Percentiles rank a stretch among this genome's conserved stretches.
These are phyloP conservation scores for Danio kyathit DNA, from an alignment of 2,797 vertebrate genomes.

Conservation along the genomic window DNA sequence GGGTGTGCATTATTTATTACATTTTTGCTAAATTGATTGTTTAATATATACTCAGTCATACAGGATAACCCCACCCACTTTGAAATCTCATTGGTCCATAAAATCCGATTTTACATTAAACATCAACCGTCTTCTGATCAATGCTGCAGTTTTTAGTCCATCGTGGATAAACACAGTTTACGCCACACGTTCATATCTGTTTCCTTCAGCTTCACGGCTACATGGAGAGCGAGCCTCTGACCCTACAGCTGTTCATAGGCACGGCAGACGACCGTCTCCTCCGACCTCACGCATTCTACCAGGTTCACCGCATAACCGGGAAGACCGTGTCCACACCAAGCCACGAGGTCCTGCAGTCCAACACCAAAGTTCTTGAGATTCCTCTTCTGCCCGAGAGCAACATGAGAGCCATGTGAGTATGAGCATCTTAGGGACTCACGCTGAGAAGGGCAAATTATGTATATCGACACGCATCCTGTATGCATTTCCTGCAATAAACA, in stretches of 20 bases:
- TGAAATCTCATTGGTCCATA: not conserved
- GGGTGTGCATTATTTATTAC: no score
- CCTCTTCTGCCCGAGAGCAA: conserved; percentile 92
- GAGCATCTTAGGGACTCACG: not conserved
- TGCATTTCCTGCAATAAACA: conserved; percentile 31
- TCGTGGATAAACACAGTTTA: not conserved
- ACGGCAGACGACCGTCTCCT: conserved; percentile 98
- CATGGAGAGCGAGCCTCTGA: conserved; percentile 96
- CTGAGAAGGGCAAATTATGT: conserved; percentile 14
- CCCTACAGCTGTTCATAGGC: conserved; percentile 98
- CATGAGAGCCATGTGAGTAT: conserved; percentile 96
- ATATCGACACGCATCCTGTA: conserved; percentile 17
- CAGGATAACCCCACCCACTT: not conserved
- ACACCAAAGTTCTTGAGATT: conserved; percentile 98
- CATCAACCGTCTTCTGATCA: not conserved
- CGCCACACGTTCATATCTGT: conserved; percentile 7
- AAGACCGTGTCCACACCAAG: conserved; percentile 98
- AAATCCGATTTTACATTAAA: conserved; percentile 1
- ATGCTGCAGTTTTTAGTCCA: not conserved
- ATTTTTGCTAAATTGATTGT: not conserved
- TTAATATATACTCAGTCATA: not conserved
- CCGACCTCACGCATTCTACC: conserved; percentile 98
- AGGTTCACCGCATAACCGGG: conserved; percentile 98
- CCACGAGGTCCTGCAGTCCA: conserved; percentile 94
- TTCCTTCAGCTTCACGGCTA: conserved; percentile 93